phyloP scores from a whole-genome alignment of 1,140 invertebrate genomes.

The Riptortus pedestris region DNA sequence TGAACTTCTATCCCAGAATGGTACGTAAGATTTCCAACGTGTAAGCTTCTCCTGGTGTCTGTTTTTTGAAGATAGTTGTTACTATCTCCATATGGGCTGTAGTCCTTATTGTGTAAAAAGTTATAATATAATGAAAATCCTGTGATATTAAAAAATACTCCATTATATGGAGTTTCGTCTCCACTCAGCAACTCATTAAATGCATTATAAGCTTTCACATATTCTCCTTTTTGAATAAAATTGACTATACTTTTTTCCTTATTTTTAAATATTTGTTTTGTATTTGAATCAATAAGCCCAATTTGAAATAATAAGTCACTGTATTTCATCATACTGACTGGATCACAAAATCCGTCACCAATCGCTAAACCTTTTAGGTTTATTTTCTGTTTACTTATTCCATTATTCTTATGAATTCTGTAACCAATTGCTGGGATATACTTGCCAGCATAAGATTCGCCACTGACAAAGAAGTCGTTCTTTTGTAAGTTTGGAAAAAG shows the following conservation, averaged over 20 bases:
- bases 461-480: slow-evolving; percentile 58
- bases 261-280: slow-evolving; percentile 30
- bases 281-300: slow-evolving; percentile 43
- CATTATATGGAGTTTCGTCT: slow-evolving; percentile 17
- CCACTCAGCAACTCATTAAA: slow-evolving; percentile 10
- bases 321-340: slow-evolving; percentile 65
- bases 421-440: slow-evolving; percentile 60
- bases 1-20: slow-evolving; percentile 55
- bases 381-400: slow-evolving; percentile 47
- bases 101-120: slow-evolving; percentile 5
- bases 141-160: slow-evolving; percentile 22
- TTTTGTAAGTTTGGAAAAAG: slow-evolving; percentile 40
- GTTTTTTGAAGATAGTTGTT: slow-evolving; percentile 40
- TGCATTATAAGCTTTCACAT: slow-evolving; percentile 27
- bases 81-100: slow-evolving; percentile 13
- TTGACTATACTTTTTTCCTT: slow-evolving; percentile 20
- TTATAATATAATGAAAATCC: slow-evolving; percentile 22
- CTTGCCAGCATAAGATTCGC: slow-evolving; percentile 76
- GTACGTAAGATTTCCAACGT: slow-evolving; percentile 63
- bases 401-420: slow-evolving; percentile 60
- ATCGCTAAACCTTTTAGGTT: slow-evolving; percentile 62
- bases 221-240: slow-evolving; percentile 22
- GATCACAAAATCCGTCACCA: slow-evolving; percentile 76
- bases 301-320: slow-evolving; percentile 70
- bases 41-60: slow-evolving; percentile 56